phyloP scores from a whole-genome alignment of 2,113 vertebrate species.

The Scomber japonicus region DNA sequence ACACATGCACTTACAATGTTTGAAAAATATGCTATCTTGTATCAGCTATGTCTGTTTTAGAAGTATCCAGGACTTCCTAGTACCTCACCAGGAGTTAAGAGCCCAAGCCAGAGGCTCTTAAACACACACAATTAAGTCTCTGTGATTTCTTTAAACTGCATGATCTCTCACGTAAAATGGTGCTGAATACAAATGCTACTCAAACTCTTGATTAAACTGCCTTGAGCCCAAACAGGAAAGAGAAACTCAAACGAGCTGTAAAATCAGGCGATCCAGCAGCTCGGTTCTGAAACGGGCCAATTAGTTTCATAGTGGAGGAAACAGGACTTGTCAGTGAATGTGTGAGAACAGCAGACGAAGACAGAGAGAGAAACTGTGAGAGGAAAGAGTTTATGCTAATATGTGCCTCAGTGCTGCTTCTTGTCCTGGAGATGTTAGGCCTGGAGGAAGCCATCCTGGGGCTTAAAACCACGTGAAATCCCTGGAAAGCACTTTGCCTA shows the following conservation, averaged over 20 bases:
- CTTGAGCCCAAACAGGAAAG: constrained; percentile 27
- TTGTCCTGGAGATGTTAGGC: constrained; percentile 40
- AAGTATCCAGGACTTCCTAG: constrained; percentile 2
- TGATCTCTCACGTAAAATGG: constrained; percentile 1
- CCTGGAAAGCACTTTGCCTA: constrained; percentile 49
- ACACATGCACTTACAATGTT: background rate
- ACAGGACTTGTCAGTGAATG: constrained; percentile 41
- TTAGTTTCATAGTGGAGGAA: constrained; percentile 44
- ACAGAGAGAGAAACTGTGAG: constrained; percentile 20
- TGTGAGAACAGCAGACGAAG: constrained; percentile 39
- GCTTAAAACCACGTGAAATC: constrained; percentile 49
- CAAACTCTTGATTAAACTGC: constrained; percentile 11
- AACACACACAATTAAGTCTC: constrained; percentile 17
- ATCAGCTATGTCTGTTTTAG: background rate
- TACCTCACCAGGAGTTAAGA: constrained; percentile 2
- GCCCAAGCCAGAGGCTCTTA: constrained; percentile 6
- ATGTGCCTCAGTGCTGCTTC: constrained; percentile 34
- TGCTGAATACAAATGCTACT: constrained; percentile 13
- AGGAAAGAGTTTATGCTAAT: constrained; percentile 63
- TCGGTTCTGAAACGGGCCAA: constrained; percentile 17
- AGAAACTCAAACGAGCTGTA: constrained; percentile 20
- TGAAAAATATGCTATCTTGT: background rate
- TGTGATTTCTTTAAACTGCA: constrained; percentile 8
- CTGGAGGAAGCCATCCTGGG: constrained; percentile 45
- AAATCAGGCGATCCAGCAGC: constrained; percentile 5